Evolutionary conservation across 2,888 invertebrate species (phyloP).

Genomic region (Diaprepes abbreviatus): DNA sequence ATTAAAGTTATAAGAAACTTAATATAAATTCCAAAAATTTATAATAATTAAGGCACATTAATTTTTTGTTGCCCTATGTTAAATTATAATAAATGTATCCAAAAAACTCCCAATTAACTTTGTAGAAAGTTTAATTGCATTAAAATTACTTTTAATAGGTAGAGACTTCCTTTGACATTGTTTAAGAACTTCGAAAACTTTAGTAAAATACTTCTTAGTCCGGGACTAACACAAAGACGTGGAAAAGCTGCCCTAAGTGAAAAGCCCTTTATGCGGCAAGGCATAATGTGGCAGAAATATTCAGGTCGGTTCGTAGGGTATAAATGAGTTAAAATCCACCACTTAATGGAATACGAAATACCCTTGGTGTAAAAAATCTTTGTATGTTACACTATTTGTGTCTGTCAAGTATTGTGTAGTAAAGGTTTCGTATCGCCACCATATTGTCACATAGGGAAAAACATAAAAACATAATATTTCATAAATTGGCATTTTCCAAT

Average conservation of each 20-base stretch:
- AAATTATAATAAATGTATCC: too few relatives aligned
- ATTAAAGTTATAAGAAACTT: too few relatives aligned
- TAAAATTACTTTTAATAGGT: conserved; percentile 7
- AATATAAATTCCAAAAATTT: too few relatives aligned
- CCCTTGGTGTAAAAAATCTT: background rate
- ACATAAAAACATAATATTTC: too few relatives aligned
- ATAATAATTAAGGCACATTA: too few relatives aligned
- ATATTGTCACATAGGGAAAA: too few relatives aligned
- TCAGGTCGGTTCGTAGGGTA: conserved; percentile 2
- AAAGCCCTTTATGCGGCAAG: conserved; percentile 12
- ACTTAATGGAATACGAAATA: conserved; percentile 4
- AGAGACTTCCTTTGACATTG: conserved; percentile 2
- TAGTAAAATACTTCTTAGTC: conserved; percentile 5
- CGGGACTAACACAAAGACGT: conserved; percentile 12
- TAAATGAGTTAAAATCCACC: conserved; percentile 10
- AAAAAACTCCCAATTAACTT: too few relatives aligned
- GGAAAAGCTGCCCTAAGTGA: conserved; percentile 12
- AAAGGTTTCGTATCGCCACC: too few relatives aligned
- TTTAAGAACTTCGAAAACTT: background rate
- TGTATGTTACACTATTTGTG: too few relatives aligned
- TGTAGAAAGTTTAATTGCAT: background rate
- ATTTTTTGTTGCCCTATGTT: too few relatives aligned
- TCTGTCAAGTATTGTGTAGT: too few relatives aligned
- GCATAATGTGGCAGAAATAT: conserved; percentile 12
- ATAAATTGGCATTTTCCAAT: too few relatives aligned